These are phyloP conservation scores for Synanceia verrucosa DNA, from an alignment of 2,797 vertebrate species.

Conservation along the genomic window DNA sequence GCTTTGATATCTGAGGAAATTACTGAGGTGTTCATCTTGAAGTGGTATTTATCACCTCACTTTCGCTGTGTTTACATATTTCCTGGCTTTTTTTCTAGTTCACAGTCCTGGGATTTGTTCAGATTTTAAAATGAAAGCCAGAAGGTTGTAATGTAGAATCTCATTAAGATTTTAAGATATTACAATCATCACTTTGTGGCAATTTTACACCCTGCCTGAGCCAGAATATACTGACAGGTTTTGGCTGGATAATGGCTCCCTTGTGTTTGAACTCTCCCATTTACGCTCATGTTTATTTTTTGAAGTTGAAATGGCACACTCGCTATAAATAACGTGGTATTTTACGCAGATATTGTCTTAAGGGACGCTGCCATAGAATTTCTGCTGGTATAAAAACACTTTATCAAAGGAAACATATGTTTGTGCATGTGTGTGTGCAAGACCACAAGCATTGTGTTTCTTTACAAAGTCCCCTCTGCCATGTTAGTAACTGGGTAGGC, in stretches of 20 bases:
- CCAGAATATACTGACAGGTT: background rate
- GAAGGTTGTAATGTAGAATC: background rate
- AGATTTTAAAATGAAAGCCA: background rate
- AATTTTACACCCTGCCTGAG: background rate
- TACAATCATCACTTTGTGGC: background rate
- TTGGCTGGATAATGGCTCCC: conserved; percentile 19
- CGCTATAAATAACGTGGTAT: conserved; percentile 77
- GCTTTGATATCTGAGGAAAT: conserved; percentile 21
- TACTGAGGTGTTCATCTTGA: background rate
- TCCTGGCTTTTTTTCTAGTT: background rate
- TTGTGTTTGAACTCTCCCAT: conserved; percentile 39
- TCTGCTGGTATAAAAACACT: conserved; percentile 74
- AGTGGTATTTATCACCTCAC: background rate
- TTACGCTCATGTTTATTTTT: conserved; percentile 66
- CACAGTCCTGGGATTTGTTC: background rate
- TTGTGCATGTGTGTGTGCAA: conserved; percentile 50
- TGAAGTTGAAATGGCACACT: conserved; percentile 65
- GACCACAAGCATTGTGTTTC: conserved; percentile 60
- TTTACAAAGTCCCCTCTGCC: conserved; percentile 49
- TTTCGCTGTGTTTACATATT: background rate
- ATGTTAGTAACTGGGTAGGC: conserved; percentile 17
- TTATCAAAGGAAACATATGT: conserved; percentile 87
- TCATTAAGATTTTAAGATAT: conserved; percentile 12
- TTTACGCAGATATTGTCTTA: conserved; percentile 79
- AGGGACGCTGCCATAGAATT: conserved; percentile 72